Evolutionary conservation across 2,797 vertebrate species (phyloP).

Genomic region (Discoglossus pictus): DNA sequence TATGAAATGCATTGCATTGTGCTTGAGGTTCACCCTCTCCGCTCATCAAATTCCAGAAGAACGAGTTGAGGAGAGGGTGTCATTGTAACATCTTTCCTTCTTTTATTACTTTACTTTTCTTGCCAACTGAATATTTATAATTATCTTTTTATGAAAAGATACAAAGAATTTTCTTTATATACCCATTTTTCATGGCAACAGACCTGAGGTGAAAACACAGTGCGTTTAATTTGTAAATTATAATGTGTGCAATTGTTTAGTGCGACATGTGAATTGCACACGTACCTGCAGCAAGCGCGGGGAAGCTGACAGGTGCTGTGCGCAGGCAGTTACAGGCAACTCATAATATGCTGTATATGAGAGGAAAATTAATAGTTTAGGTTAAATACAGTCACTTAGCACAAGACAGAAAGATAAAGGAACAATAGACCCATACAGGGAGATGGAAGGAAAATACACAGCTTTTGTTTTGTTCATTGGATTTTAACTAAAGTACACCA

Average conservation of each 20-base stretch:
- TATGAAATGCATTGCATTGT: slow-evolving; percentile 48
- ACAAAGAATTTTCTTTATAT: slow-evolving; percentile 57
- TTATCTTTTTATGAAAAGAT: slow-evolving; percentile 62
- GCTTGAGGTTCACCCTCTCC: slow-evolving; percentile 47
- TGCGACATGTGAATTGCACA: slow-evolving; percentile 58
- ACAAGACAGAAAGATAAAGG: slow-evolving; percentile 59
- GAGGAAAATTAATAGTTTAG: slow-evolving; percentile 59
- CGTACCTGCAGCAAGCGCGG: slow-evolving; percentile 58
- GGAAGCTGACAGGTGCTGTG: slow-evolving; percentile 63
- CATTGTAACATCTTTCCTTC: slow-evolving; percentile 47
- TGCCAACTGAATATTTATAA: slow-evolving; percentile 66
- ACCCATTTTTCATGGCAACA: slow-evolving; percentile 66
- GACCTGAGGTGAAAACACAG: slow-evolving; percentile 64
- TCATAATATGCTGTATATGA: slow-evolving; percentile 59
- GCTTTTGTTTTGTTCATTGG: slow-evolving; percentile 21
- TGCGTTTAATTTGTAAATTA: slow-evolving; percentile 70
- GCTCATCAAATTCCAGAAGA: slow-evolving; percentile 52
- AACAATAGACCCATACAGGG: slow-evolving; percentile 54
- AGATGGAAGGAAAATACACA: slow-evolving; percentile 52
- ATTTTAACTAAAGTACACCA: slow-evolving; percentile 23
- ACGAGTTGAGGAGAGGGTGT: slow-evolving; percentile 29
- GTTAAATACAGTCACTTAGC: slow-evolving; percentile 56
- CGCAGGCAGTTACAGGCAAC: slow-evolving; percentile 58
- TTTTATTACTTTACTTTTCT: slow-evolving; percentile 56
- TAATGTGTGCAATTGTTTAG: slow-evolving; percentile 58